phyloP scores from a whole-genome alignment of 2,888 invertebrate genomes.

The Conistra vaccinii region DNA sequence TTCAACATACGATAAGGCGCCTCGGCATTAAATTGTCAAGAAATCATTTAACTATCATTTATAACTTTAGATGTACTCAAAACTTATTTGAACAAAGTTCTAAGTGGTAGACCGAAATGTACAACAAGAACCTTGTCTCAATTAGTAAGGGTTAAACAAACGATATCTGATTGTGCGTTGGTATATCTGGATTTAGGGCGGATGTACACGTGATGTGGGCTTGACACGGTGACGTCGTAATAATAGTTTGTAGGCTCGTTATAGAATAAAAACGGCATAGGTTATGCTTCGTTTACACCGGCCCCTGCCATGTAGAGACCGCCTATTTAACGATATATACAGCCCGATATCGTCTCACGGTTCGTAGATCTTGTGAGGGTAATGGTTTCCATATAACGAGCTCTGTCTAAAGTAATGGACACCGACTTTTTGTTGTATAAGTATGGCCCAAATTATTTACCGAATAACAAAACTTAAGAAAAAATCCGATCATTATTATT shows the following conservation, averaged over 20 bases:
- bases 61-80: conserved; percentile 76
- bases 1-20: conserved; percentile 77
- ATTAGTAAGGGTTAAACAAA: conserved; percentile 75
- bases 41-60: conserved; percentile 85
- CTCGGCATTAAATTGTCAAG: conserved; percentile 88
- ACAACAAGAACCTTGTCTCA: conserved; percentile 76
- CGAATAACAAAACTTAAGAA: neutral
- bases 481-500: neutral
- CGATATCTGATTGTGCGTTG: conserved; percentile 82
- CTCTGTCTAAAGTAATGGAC: conserved; percentile 44
- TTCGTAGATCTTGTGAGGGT: conserved; percentile 68
- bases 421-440: neutral
- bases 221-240: conserved; percentile 88
- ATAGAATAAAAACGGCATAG: conserved; percentile 87
- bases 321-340: conserved; percentile 81
- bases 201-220: conserved; percentile 87
- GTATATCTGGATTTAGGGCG: conserved; percentile 83
- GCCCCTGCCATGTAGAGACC: conserved; percentile 79
- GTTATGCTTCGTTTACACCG: conserved; percentile 84
- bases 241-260: conserved; percentile 87
- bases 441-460: conserved; percentile 3
- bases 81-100: conserved; percentile 71
- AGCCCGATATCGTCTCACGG: conserved; percentile 71
- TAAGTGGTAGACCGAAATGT: conserved; percentile 55
- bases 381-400: conserved; percentile 62